Conservation (phyloP, 2,888 invertebrate species). For the Sthenelais limicola region DNA sequence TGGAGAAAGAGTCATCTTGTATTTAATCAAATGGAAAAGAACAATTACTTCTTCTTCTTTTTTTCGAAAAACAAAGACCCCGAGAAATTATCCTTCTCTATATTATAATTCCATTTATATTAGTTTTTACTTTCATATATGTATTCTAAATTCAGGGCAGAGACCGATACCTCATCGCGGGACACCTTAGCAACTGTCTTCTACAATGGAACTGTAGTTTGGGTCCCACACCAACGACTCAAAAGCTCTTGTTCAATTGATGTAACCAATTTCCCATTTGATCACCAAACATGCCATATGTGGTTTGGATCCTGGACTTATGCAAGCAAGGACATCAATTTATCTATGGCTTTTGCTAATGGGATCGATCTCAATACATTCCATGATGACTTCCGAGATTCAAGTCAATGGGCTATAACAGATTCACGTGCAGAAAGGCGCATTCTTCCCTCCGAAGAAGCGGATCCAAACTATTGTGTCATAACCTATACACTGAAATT, state of each 20-base stretch:
- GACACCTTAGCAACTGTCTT: constrained; percentile 45
- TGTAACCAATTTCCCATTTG: constrained; percentile 49
- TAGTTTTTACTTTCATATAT: background rate
- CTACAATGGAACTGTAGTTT: constrained; percentile 42
- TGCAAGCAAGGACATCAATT: constrained; percentile 44
- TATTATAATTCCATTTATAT: background rate
- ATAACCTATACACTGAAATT: constrained; percentile 44
- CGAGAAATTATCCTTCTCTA: background rate
- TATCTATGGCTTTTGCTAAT: constrained; percentile 40
- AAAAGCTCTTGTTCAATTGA: constrained; percentile 46
- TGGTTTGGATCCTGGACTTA: constrained; percentile 53
- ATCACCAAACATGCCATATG: constrained; percentile 47
- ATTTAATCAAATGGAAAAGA: too few relatives aligned
- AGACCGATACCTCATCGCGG: constrained; percentile 23
- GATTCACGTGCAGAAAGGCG: constrained; percentile 18
- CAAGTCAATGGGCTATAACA: constrained; percentile 25
- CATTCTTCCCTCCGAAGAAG: constrained; percentile 12
- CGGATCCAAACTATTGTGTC: constrained; percentile 41
- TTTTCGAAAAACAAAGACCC: too few relatives aligned
- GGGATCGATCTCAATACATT: constrained; percentile 50
- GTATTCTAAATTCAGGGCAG: constrained; percentile 36
- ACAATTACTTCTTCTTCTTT: too few relatives aligned
- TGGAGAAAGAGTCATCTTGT: too few relatives aligned
- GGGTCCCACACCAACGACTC: constrained; percentile 46
- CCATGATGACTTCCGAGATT: constrained; percentile 45